A percentile compares a stretch with the other conserved stretches of the same genome.
phyloP scores from a whole-genome alignment of 2,888 invertebrate species.

The Caenorhabditis imperialis region DNA sequence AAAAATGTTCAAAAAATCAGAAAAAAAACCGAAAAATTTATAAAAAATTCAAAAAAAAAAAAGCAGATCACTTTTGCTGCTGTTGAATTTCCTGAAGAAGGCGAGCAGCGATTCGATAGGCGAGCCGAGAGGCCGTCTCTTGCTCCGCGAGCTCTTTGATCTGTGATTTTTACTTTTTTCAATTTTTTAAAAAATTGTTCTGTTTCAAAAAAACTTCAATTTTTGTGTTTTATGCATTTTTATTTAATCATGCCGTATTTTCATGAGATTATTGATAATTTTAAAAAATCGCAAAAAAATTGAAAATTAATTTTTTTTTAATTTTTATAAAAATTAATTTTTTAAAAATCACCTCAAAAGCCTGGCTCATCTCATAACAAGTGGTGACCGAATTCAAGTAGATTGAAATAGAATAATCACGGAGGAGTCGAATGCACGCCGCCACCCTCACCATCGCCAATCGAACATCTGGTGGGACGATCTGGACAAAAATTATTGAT shows the following conservation, averaged over 20 bases:
- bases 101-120: constrained; percentile 41
- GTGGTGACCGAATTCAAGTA: constrained; percentile 90
- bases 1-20: constrained; percentile 21
- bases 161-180: too few relatives aligned
- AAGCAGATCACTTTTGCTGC: constrained; percentile 18
- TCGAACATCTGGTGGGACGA: constrained; percentile 85
- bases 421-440: constrained; percentile 90
- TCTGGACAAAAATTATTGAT: constrained; percentile 81
- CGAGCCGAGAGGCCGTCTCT: constrained; percentile 45
- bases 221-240: too few relatives aligned
- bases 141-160: constrained; percentile 48
- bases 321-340: too few relatives aligned
- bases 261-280: too few relatives aligned
- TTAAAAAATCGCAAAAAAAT: too few relatives aligned
- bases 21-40: constrained; percentile 21
- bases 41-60: background rate
- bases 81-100: constrained; percentile 30
- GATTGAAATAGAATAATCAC: constrained; percentile 89
- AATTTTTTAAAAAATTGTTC: too few relatives aligned
- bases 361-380: constrained; percentile 88
- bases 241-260: background rate
- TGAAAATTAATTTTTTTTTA: too few relatives aligned
- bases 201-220: too few relatives aligned
- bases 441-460: constrained; percentile 90
- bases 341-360: constrained; percentile 43